Conservation (phyloP, 37 sponge, comb jelly and placozoan genomes). For the Haliclona indistincta region DNA sequence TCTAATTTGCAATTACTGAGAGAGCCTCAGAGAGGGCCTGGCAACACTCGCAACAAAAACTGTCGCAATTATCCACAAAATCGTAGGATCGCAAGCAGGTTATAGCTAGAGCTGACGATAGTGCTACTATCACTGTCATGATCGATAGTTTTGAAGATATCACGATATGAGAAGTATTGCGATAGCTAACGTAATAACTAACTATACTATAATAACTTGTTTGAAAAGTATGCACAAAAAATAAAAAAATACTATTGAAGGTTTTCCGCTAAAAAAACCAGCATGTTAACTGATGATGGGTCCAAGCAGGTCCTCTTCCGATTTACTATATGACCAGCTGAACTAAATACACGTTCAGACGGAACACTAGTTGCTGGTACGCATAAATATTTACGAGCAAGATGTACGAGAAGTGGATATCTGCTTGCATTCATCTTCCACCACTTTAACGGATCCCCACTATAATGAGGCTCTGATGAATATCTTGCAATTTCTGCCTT, state of each 20-base stretch:
- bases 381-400: conserved; percentile 18
- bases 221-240: no score
- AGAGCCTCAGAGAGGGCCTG: no score
- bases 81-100: no score
- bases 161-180: no score
- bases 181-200: no score
- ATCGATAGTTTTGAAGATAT: not conserved
- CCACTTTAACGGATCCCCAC: conserved; percentile 8
- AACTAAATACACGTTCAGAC: conserved; percentile 24
- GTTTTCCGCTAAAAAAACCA: conserved; percentile 6
- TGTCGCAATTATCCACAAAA: no score
- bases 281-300: not conserved
- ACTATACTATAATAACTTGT: no score
- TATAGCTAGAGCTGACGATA: no score
- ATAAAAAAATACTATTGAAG: not conserved
- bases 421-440: conserved; percentile 18
- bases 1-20: no score
- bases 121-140: not conserved
- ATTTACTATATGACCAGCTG: conserved; percentile 15
- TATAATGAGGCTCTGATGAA: not conserved
- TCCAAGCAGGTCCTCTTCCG: not conserved
- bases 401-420: not conserved
- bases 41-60: no score
- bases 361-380: conserved; percentile 17
- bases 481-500: not conserved